A percentile compares a stretch with the other conserved stretches of the same genome.
These are phyloP conservation scores for Brachionus sp. DNA, from an alignment of 1,140 invertebrate species.

Conservation along the genomic window DNA sequence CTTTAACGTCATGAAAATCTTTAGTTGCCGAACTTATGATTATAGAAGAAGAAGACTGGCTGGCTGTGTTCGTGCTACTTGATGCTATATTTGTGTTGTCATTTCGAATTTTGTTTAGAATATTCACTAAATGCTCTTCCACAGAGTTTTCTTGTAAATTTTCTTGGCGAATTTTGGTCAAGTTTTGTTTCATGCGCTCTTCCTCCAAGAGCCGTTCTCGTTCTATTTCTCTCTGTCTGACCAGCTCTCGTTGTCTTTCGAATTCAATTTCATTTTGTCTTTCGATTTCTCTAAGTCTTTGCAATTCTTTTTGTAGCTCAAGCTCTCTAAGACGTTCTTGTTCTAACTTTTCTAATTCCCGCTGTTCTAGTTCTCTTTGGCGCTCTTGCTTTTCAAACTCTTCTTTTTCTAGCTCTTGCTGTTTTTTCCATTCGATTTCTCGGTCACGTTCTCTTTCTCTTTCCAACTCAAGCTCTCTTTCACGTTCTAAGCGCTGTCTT, in stretches of 20 bases:
- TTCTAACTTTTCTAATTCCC: neutral
- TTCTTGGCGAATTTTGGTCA: neutral
- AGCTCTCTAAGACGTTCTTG: neutral
- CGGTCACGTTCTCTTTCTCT: neutral
- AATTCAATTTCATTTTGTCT: neutral
- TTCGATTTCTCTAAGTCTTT: neutral
- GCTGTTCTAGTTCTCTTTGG: neutral
- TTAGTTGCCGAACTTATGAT: neutral
- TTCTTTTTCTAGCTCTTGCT: neutral
- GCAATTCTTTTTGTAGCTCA: neutral
- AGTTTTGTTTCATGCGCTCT: neutral
- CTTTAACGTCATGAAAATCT: neutral
- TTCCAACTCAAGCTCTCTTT: neutral
- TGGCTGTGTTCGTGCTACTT: neutral
- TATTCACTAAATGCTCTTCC: neutral
- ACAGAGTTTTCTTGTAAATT: neutral
- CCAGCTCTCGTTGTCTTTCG: neutral
- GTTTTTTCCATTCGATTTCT: neutral
- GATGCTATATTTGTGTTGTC: neutral
- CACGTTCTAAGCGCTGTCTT: neutral
- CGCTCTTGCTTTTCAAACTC: neutral
- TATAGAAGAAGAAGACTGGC: neutral
- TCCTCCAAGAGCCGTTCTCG: neutral
- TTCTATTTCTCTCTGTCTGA: neutral
- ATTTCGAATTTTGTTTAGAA: conserved; percentile 9